Percentiles rank a stretch among this genome's conserved stretches.
These are phyloP conservation scores for Bombus terrestris DNA, from an alignment of 1,140 invertebrate species.

Conservation along the genomic window DNA sequence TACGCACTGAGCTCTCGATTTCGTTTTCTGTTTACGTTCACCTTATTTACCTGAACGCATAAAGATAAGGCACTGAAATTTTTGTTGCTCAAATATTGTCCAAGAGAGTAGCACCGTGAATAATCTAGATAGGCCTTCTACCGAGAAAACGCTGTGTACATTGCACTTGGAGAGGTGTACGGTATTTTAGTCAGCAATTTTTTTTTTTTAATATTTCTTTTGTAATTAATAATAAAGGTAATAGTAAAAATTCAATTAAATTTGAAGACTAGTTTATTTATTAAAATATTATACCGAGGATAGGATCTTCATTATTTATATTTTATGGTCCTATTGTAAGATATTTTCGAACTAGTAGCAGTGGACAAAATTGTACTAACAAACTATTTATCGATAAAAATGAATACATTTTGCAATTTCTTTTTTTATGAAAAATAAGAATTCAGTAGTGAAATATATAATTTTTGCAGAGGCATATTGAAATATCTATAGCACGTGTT, in stretches of 20 bases:
- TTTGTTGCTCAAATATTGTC: slow-evolving; percentile 26
- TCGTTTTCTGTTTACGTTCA: neutral
- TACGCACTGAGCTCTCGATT: neutral
- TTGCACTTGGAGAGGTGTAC: neutral
- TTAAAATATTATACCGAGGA: neutral
- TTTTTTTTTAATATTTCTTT: neutral
- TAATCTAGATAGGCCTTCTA: slow-evolving; percentile 31
- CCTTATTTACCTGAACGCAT: slow-evolving; percentile 12
- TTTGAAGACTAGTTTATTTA: neutral
- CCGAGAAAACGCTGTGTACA: neutral
- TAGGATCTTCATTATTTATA: neutral
- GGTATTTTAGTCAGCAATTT: neutral
- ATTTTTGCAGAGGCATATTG: no score
- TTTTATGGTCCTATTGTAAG: neutral
- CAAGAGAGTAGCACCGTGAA: neutral
- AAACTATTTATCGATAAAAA: neutral
- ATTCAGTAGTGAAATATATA: neutral
- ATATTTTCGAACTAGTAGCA: neutral
- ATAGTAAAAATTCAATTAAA: neutral
- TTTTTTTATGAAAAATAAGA: neutral
- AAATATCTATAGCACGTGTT: neutral
- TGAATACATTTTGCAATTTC: neutral
- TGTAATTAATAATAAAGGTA: neutral
- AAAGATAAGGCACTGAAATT: slow-evolving; percentile 34
- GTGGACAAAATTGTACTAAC: neutral